phyloP scores from a whole-genome alignment of 2,113 vertebrate genomes.

The Melanostigma gelatinosum region DNA sequence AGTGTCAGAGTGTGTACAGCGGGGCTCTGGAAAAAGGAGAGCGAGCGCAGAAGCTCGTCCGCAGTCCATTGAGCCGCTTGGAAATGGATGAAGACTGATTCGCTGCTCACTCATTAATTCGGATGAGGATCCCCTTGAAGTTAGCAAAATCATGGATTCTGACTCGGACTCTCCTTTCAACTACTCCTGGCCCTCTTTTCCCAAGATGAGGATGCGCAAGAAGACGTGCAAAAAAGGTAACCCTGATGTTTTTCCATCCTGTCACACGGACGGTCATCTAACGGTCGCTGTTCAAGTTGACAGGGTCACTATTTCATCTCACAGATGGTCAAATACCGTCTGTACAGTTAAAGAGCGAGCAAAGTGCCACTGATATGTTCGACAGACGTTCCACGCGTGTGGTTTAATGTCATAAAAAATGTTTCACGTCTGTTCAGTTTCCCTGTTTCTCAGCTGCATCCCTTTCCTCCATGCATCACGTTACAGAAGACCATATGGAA shows the following conservation, averaged over 20 bases:
- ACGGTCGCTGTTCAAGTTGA: neutral
- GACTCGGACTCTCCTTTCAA: constrained; percentile 99
- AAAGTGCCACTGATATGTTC: neutral
- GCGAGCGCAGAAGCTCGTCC: constrained; percentile 39
- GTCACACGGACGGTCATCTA: neutral
- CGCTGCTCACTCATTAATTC: constrained; percentile 24
- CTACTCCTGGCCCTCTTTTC: constrained; percentile 98
- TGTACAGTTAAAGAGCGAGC: too few relatives aligned
- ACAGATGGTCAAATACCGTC: neutral
- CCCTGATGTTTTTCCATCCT: neutral
- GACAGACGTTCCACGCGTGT: neutral
- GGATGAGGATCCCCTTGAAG: constrained; percentile 47
- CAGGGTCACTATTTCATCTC: neutral
- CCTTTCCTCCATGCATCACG: neutral
- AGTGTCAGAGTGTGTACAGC: constrained; percentile 75
- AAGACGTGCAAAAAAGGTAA: constrained; percentile 92
- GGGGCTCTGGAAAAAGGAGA: constrained; percentile 55
- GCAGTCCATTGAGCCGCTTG: constrained; percentile 21
- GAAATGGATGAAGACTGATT: constrained; percentile 64
- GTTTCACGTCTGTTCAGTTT: neutral
- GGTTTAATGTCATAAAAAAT: constrained; percentile 4
- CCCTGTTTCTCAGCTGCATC: neutral
- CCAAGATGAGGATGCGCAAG: constrained; percentile 94
- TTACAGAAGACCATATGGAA: constrained; percentile 21
- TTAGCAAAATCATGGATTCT: constrained; percentile 89